phyloP scores from a whole-genome alignment of 2,113 vertebrate genomes.

The Osmerus mordax region DNA sequence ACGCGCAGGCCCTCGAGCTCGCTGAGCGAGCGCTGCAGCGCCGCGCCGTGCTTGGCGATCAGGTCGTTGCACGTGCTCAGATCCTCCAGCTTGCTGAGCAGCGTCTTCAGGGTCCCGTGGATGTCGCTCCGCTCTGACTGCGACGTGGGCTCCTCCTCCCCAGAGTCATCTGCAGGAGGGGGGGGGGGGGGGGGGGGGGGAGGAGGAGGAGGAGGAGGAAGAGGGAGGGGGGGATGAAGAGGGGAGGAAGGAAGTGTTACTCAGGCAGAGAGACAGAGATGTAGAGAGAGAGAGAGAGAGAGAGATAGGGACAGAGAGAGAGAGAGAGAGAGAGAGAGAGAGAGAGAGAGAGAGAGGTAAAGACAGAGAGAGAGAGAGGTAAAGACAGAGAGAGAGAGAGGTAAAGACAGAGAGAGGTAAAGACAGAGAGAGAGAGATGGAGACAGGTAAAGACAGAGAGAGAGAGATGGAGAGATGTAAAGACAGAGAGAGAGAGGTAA shows the following conservation, averaged over 20 bases:
- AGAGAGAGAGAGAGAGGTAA: no score
- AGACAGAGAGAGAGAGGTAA: not conserved
- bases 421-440: not conserved
- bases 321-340: not conserved
- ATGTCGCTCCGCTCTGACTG: slow-evolving; percentile 89
- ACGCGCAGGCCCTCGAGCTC: slow-evolving; percentile 89
- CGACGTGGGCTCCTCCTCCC: slow-evolving; percentile 86
- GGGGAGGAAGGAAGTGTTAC: not conserved
- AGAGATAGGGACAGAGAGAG: not conserved
- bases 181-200: slow-evolving; percentile 27
- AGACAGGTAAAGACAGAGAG: not conserved
- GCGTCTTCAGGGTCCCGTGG: slow-evolving; percentile 83
- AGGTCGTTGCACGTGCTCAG: slow-evolving; percentile 95
- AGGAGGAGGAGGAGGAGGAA: not conserved
- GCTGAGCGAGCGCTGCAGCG: slow-evolving; percentile 91
- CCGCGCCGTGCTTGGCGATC: slow-evolving; percentile 93
- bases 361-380: no score
- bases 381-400: no score
- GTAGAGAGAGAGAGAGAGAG: not conserved
- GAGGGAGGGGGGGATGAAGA: not conserved
- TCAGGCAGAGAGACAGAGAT: not conserved
- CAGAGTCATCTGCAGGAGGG: slow-evolving; percentile 87
- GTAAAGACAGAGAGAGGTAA: not conserved
- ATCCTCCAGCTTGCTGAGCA: slow-evolving; percentile 90
- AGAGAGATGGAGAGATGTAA: no score